Evolutionary conservation across 2,113 vertebrate species (phyloP).

Genomic region (Saccopteryx bilineata): DNA sequence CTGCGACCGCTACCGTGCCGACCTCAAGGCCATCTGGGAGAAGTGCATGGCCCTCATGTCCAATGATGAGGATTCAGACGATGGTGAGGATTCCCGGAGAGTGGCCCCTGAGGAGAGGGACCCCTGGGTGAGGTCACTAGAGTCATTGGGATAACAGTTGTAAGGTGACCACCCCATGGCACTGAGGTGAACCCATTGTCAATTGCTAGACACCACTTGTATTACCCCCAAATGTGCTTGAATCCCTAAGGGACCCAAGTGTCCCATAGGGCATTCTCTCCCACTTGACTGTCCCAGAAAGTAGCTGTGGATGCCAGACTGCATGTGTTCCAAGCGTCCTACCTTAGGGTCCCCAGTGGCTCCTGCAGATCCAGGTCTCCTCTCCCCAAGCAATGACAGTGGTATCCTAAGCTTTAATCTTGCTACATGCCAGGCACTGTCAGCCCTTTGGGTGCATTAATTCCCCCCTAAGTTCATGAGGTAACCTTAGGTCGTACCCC

Average conservation of each 20-base stretch:
- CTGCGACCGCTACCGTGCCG: constrained; percentile 95
- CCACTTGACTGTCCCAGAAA: neutral
- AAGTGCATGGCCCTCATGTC: constrained; percentile 95
- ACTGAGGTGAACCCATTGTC: neutral
- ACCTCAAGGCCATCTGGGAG: constrained; percentile 94
- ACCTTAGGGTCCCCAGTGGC: neutral
- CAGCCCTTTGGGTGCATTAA: neutral
- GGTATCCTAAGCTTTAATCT: too few species aligned
- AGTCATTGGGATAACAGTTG: neutral
- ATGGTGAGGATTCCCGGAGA: constrained; percentile 87
- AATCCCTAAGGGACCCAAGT: neutral
- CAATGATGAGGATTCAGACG: constrained; percentile 91
- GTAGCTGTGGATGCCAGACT: neutral
- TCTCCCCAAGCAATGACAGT: neutral
- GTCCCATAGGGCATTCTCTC: neutral
- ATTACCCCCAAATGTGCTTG: neutral
- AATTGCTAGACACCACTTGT: neutral
- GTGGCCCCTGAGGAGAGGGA: neutral
- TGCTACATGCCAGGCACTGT: neutral
- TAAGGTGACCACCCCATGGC: neutral
- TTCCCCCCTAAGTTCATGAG: neutral
- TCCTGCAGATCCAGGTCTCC: neutral
- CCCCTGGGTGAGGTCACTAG: neutral
- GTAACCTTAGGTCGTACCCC: neutral
- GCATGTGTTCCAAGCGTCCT: neutral